These are phyloP conservation scores for Heliothis peltigera DNA, from an alignment of 2,888 invertebrate genomes.

Conservation along the genomic window DNA sequence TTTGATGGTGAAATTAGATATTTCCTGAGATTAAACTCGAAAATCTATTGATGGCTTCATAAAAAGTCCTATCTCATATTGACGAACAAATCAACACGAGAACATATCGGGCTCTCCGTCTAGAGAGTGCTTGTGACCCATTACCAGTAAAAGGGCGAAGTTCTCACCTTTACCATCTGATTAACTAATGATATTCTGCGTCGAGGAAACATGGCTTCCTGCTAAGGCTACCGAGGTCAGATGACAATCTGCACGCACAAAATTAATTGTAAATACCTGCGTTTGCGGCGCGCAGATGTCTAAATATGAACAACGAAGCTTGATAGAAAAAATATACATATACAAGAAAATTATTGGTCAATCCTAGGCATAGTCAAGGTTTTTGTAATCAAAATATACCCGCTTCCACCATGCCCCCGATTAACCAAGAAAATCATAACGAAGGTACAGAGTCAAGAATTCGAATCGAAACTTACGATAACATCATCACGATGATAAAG, in stretches of 20 bases:
- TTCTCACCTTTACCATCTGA: slow-evolving; percentile 11
- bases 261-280: not conserved
- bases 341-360: not conserved
- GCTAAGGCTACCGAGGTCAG: slow-evolving; percentile 3
- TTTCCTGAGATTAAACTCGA: no score
- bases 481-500: not conserved
- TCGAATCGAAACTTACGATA: not conserved
- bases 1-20: no score
- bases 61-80: not conserved
- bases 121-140: not conserved
- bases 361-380: not conserved
- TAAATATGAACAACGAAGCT: not conserved
- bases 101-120: not conserved
- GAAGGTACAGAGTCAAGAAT: not conserved
- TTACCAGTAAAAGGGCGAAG: slow-evolving; percentile 7
- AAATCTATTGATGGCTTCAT: no score
- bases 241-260: slow-evolving; percentile 16
- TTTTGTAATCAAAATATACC: no score
- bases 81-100: not conserved
- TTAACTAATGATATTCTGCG: slow-evolving; percentile 13
- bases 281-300: not conserved
- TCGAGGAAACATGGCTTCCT: slow-evolving; percentile 31
- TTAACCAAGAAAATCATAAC: not conserved
- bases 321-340: not conserved
- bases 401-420: no score